A percentile compares a stretch with the other conserved stretches of the same genome.
phyloP scores from a whole-genome alignment of 2,113 vertebrate genomes.

The Microcebus lehilahytsara region DNA sequence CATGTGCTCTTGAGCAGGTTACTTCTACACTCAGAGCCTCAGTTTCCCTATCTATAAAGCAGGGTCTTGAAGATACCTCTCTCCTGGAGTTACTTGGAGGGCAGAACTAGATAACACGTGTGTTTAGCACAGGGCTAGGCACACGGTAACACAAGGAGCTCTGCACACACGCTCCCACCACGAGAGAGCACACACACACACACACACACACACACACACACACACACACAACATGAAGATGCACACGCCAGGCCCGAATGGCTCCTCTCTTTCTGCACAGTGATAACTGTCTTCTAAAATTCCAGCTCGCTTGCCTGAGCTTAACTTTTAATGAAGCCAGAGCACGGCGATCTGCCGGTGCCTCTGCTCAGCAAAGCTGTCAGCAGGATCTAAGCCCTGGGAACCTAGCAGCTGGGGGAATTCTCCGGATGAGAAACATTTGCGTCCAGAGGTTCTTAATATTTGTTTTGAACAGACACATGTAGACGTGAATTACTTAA shows the following conservation, averaged over 20 bases:
- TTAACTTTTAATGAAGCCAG: conserved; percentile 66
- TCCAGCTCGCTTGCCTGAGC: background rate
- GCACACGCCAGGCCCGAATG: background rate
- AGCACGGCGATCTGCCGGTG: background rate
- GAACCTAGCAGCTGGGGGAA: background rate
- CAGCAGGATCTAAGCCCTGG: background rate
- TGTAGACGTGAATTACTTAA: conserved; percentile 69
- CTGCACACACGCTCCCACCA: fast-evolving
- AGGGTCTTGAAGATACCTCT: background rate
- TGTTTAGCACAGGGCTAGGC: background rate
- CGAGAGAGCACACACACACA: fast-evolving
- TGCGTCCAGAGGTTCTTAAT: conserved; percentile 45
- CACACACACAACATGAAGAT: background rate
- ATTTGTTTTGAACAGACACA: conserved; percentile 70
- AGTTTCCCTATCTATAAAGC: background rate
- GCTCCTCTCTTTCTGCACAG: background rate
- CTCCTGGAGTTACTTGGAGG: background rate
- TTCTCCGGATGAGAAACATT: background rate
- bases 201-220: no score
- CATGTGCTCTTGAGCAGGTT: background rate
- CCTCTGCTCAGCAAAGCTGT: background rate
- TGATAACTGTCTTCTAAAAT: background rate
- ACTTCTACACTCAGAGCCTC: background rate
- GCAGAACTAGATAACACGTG: background rate
- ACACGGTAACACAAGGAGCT: fast-evolving